A percentile compares a stretch with the other conserved stretches of the same genome.
phyloP scores from a whole-genome alignment of 2,797 vertebrate genomes.

The Odontamblyopus lacepedii region DNA sequence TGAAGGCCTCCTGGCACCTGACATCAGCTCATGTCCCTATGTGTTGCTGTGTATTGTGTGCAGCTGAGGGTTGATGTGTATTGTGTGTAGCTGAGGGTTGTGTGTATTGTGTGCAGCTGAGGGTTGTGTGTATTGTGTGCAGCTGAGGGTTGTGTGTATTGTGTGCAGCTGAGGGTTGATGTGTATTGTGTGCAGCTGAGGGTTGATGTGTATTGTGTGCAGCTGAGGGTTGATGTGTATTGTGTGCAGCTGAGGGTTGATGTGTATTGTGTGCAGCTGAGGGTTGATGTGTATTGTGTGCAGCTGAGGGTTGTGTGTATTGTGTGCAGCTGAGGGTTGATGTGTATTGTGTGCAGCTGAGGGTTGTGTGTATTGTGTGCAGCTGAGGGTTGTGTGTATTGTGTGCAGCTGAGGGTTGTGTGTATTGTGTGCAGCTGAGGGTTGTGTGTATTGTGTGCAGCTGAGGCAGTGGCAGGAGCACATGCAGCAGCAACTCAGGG shows the following conservation, averaged over 20 bases:
- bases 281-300: neutral
- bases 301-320: neutral
- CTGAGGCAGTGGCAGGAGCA: constrained; percentile 89
- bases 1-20: too few relatives aligned
- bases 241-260: neutral
- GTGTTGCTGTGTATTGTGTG: neutral
- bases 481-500: constrained; percentile 90
- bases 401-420: constrained; percentile 72
- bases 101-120: neutral
- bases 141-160: neutral
- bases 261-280: too few relatives aligned
- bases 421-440: neutral
- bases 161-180: neutral
- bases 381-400: constrained; percentile 71
- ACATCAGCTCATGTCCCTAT: neutral
- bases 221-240: too few relatives aligned
- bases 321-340: constrained; percentile 72
- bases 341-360: neutral
- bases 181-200: constrained; percentile 70
- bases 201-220: neutral
- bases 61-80: constrained; percentile 73
- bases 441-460: constrained; percentile 30
- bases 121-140: too few relatives aligned
- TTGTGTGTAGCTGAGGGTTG: neutral
- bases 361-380: neutral